These are phyloP conservation scores for Caenorhabditis sp. DNA, from an alignment of 2,888 invertebrate genomes.

Conservation along the genomic window DNA sequence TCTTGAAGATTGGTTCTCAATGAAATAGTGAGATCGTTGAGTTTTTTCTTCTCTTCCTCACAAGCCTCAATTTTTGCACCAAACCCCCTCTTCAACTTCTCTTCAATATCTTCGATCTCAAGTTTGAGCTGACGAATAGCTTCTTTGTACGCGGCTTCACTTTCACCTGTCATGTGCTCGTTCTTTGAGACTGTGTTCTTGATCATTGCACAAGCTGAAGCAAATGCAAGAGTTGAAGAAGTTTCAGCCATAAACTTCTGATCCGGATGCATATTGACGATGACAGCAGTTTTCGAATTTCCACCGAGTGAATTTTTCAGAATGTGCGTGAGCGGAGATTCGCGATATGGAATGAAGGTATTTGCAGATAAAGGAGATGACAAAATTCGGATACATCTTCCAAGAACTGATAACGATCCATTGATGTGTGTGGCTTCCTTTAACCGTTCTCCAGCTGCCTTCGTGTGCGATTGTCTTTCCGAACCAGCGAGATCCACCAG, in stretches of 20 bases:
- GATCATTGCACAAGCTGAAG: constrained; percentile 72
- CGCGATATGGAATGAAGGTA: constrained; percentile 73
- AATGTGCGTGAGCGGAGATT: constrained; percentile 72
- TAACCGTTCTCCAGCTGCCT: constrained; percentile 70
- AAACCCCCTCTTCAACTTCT: constrained; percentile 1
- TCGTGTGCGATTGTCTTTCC: constrained; percentile 72
- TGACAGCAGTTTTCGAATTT: constrained; percentile 72
- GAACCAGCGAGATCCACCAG: constrained; percentile 73
- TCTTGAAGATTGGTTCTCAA: constrained; percentile 13
- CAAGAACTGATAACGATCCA: constrained; percentile 72
- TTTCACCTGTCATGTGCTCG: constrained; percentile 72
- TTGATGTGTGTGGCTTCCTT: constrained; percentile 73
- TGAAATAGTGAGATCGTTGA: constrained; percentile 4
- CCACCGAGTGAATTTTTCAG: constrained; percentile 73
- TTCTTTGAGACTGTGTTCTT: constrained; percentile 72
- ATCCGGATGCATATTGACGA: constrained; percentile 73
- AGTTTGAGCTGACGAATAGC: constrained; percentile 70
- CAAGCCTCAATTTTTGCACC: constrained; percentile 3
- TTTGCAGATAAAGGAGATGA: constrained; percentile 71
- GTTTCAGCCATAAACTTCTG: constrained; percentile 72
- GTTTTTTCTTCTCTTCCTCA: constrained; percentile 4
- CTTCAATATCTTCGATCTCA: constrained; percentile 14
- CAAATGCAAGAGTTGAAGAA: constrained; percentile 72
- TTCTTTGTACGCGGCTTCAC: constrained; percentile 69
- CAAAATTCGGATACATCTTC: constrained; percentile 72